Percentiles rank a stretch among this genome's conserved stretches.
phyloP scores from a whole-genome alignment of 2,797 vertebrate genomes.

The Sebastes minor region DNA sequence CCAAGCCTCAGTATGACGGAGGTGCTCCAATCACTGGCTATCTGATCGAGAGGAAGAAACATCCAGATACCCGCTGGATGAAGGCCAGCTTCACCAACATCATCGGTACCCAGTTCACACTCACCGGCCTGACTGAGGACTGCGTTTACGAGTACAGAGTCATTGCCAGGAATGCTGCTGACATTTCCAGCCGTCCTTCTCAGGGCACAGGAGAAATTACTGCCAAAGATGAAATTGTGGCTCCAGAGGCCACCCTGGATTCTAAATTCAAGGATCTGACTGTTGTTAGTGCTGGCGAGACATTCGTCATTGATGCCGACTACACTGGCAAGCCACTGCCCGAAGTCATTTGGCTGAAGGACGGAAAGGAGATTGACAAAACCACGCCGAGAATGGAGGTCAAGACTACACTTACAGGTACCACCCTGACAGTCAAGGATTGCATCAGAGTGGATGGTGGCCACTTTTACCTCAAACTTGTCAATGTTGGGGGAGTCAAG shows the following conservation, averaged over 20 bases:
- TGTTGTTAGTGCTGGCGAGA: constrained; percentile 90
- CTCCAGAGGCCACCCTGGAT: constrained; percentile 91
- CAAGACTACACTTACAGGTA: constrained; percentile 91
- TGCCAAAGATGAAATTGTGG: constrained; percentile 93
- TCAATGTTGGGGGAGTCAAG: constrained; percentile 94
- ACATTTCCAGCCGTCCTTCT: constrained; percentile 91
- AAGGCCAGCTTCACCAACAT: constrained; percentile 98
- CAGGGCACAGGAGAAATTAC: constrained; percentile 94
- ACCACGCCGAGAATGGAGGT: constrained; percentile 87
- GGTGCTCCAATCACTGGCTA: constrained; percentile 96
- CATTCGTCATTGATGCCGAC: constrained; percentile 94
- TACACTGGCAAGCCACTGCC: constrained; percentile 94
- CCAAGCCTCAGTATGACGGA: constrained; percentile 94
- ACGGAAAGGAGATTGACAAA: constrained; percentile 90
- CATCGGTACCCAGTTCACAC: constrained; percentile 91
- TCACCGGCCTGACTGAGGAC: constrained; percentile 91
- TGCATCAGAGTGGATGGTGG: constrained; percentile 92
- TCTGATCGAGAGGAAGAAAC: constrained; percentile 92
- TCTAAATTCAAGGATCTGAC: constrained; percentile 89
- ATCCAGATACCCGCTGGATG: constrained; percentile 97
- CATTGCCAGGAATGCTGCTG: constrained; percentile 95
- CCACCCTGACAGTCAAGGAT: constrained; percentile 87
- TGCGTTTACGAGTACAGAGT: constrained; percentile 95
- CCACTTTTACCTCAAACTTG: constrained; percentile 90
- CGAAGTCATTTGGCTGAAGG: constrained; percentile 91